Conservation (phyloP, 2,888 invertebrate genomes). For the Encarsia formosa region DNA sequence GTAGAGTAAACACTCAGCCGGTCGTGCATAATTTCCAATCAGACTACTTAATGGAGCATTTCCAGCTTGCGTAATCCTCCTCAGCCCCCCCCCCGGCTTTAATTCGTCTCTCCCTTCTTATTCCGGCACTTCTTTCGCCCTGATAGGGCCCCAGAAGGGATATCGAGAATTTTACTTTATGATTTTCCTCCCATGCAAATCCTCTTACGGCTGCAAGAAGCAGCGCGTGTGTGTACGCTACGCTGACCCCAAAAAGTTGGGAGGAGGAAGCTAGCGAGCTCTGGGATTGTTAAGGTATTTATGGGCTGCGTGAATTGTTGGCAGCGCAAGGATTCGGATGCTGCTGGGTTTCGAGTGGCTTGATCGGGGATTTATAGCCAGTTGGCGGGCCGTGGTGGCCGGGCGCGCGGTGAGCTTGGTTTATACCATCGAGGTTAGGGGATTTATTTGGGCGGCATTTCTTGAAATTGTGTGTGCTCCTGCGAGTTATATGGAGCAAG, state of each 20-base stretch:
- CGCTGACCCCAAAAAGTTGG: conserved; percentile 11
- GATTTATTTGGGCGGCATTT: too few species aligned
- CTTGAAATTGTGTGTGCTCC: too few species aligned
- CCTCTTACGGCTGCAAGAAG: conserved; percentile 22
- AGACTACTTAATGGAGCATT: conserved; percentile 29
- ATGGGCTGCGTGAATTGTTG: too few species aligned
- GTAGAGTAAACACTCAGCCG: conserved; percentile 21
- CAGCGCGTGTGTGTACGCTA: not conserved
- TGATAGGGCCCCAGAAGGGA: not conserved
- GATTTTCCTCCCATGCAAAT: conserved; percentile 27
- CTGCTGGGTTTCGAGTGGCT: too few species aligned
- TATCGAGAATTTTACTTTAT: conserved; percentile 8
- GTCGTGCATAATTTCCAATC: conserved; percentile 29
- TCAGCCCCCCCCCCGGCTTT: conserved; percentile 2
- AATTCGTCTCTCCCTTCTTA: not conserved
- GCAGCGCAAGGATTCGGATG: too few species aligned
- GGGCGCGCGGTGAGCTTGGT: too few species aligned
- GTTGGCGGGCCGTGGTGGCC: too few species aligned
- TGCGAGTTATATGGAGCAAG: too few species aligned
- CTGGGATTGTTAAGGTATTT: too few species aligned
- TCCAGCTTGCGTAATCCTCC: conserved; percentile 22
- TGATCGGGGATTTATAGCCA: too few species aligned
- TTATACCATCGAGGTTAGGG: too few species aligned
- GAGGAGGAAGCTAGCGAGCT: too few species aligned
- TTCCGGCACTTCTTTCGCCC: conserved; percentile 15